Conservation (phyloP, 2,888 invertebrate genomes). For the Coremacera marginata region DNA sequence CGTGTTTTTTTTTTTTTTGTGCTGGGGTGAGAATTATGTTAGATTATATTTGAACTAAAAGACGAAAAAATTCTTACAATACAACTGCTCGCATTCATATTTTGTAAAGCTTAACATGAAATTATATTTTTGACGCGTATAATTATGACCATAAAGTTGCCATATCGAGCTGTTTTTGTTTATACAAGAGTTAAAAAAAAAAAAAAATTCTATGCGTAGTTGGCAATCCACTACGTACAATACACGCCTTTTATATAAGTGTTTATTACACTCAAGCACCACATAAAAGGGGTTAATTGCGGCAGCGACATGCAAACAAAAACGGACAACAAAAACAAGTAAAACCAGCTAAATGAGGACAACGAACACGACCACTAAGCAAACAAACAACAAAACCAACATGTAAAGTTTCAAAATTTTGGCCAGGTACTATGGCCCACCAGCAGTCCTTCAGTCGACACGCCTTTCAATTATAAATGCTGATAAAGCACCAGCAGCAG, state of each 20-base stretch:
- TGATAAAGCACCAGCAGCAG: conserved; percentile 17
- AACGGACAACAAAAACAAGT: neutral
- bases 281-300: conserved; percentile 56
- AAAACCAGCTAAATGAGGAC: neutral
- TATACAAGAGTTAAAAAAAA: neutral
- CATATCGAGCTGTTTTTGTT: neutral
- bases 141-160: neutral
- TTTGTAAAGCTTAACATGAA: too few relatives aligned
- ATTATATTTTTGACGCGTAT: neutral
- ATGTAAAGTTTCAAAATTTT: conserved; percentile 9
- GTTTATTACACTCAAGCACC: neutral
- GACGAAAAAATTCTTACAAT: too few relatives aligned
- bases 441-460: conserved; percentile 45
- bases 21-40: too few relatives aligned
- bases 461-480: conserved; percentile 56
- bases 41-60: too few relatives aligned
- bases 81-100: too few relatives aligned
- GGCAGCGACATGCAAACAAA: conserved; percentile 5
- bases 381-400: conserved; percentile 45
- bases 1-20: too few relatives aligned
- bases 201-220: neutral
- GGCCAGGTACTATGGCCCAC: neutral
- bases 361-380: neutral
- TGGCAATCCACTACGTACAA: conserved; percentile 7
- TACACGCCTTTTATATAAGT: neutral